Conservation (phyloP, 2,113 vertebrate genomes). For the Colinus virginianus region DNA sequence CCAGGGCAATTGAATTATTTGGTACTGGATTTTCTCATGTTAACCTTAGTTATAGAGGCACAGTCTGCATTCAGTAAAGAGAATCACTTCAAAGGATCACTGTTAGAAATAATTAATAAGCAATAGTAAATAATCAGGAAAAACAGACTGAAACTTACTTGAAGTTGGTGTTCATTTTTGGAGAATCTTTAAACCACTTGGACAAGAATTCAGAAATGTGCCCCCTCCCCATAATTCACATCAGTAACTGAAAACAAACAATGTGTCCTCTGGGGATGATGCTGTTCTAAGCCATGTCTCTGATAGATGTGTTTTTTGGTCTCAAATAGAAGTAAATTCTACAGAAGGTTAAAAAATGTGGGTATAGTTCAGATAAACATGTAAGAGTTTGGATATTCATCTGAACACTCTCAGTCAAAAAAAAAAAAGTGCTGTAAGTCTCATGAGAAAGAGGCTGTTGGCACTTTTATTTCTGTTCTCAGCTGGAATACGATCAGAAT, state of each 20-base stretch:
- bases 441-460: constrained; percentile 41
- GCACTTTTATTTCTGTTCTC: constrained; percentile 57
- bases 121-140: not conserved
- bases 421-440: constrained; percentile 15
- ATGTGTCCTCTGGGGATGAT: not conserved
- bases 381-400: constrained; percentile 17
- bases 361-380: constrained; percentile 54
- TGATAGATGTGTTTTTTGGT: not conserved
- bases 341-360: constrained; percentile 45
- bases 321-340: not conserved
- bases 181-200: not conserved
- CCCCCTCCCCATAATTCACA: not conserved
- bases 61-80: not conserved
- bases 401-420: constrained; percentile 13
- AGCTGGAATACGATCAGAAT: constrained; percentile 46
- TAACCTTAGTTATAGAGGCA: not conserved
- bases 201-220: not conserved
- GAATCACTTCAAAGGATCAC: not conserved
- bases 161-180: not conserved
- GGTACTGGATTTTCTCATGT: not conserved
- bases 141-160: not conserved
- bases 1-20: not conserved
- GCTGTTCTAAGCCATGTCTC: not conserved
- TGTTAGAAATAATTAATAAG: not conserved
- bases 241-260: not conserved